phyloP scores from a whole-genome alignment of 2,113 vertebrate species.

The Odocoileus virginianus region DNA sequence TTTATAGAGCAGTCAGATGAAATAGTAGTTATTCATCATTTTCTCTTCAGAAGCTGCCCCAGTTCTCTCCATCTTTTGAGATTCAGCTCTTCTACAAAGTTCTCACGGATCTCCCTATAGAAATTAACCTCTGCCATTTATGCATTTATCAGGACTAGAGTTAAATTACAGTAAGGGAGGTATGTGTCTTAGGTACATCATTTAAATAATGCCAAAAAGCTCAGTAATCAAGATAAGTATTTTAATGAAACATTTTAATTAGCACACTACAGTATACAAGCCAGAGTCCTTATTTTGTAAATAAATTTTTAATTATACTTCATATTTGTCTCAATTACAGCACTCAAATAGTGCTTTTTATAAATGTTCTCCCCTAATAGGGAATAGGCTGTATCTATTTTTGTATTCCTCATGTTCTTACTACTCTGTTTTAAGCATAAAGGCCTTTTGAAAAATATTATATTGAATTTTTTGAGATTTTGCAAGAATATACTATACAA shows the following conservation, averaged over 20 bases:
- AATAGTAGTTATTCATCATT: not conserved
- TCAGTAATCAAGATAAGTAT: conserved; percentile 12
- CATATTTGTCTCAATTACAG: not conserved
- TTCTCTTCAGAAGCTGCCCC: not conserved
- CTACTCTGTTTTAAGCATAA: not conserved
- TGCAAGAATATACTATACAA: not conserved
- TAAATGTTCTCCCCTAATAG: not conserved
- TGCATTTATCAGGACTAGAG: not conserved
- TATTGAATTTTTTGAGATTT: not conserved
- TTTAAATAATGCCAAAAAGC: not conserved
- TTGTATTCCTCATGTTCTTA: not conserved
- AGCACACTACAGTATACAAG: not conserved
- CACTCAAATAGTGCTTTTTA: not conserved
- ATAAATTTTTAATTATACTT: not conserved
- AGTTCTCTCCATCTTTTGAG: not conserved
- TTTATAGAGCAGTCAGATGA: not conserved
- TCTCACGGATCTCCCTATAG: not conserved
- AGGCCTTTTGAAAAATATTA: not conserved
- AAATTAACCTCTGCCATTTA: not conserved
- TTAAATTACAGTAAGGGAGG: not conserved
- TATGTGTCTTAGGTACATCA: not conserved
- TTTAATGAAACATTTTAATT: conserved; percentile 28
- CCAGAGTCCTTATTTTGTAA: not conserved
- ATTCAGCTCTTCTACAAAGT: not conserved
- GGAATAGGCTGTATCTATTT: not conserved